Conservation (phyloP, 2,888 invertebrate genomes). For the Tipula confusa region DNA sequence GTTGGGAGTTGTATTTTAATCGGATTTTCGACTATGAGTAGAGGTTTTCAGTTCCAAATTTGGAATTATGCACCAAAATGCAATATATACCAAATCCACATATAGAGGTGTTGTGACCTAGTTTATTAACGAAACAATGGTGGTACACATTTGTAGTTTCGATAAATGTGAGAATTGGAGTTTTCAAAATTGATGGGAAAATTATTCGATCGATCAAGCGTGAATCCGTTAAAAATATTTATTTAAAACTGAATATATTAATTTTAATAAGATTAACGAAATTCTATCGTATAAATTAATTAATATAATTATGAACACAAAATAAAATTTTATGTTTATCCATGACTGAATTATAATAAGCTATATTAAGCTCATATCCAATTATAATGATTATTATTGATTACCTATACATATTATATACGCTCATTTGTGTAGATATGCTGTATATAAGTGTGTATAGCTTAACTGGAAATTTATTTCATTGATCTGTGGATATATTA, state of each 20-base stretch:
- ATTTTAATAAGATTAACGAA: background rate
- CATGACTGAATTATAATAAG: background rate
- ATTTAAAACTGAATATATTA: too few relatives aligned
- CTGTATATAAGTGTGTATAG: too few relatives aligned
- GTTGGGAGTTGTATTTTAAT: background rate
- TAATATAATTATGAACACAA: background rate
- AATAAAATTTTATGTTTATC: background rate
- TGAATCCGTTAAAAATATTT: too few relatives aligned
- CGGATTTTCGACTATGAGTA: background rate
- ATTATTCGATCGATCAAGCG: background rate
- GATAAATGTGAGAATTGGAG: background rate
- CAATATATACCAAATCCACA: too few relatives aligned
- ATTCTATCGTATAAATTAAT: background rate
- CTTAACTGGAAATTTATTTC: background rate
- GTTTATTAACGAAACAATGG: background rate
- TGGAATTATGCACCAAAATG: background rate
- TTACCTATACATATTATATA: background rate
- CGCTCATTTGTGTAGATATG: background rate
- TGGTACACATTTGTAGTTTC: background rate
- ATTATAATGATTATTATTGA: background rate
- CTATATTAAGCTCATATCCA: background rate
- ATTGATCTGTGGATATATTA: too few relatives aligned
- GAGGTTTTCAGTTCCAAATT: background rate
- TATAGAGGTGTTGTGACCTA: background rate
- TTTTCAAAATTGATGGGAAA: background rate